Base-by-base conservation (phyloP, 2,888 invertebrate species). In the Polyommatus iphigenia region DNA sequence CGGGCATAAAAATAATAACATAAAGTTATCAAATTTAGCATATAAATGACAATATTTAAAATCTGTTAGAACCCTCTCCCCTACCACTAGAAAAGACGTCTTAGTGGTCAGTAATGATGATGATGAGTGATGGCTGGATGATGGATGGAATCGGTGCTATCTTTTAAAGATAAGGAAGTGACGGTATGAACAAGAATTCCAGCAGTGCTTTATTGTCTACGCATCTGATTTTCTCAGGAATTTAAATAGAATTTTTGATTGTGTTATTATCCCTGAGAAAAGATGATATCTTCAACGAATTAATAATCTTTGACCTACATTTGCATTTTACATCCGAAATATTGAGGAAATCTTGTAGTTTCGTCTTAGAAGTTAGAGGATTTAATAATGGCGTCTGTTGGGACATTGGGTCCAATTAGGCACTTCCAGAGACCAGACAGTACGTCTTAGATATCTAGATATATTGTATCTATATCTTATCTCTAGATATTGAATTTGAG, bases 121-220 rank as follows among this genome's bases (percentile, higher is more conserved):
- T 59, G 10, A 59, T 59, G 8, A 62, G 54, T 18, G 5, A 18
- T 24, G 62, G 20, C 20, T 62, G 62, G 62, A 24, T 62, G 20
- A 24, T 20, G 7, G 59, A 62, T 62, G 20, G 24, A 20, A 24
- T 36, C 7, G 62, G 13, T 62, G 24, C 3, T 59, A 13, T 62
- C 24, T 5, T 20, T 13, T 20, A 24, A 62, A 62, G 62, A 62
- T 62, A 62, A 62, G 62, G 62, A 62, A 62, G 62, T 62, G 20
- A 62, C 62, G 20, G 62, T 59, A 59, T 59, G 59, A 62, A 62
- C 24, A 62, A 62, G 62, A 62, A 62, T 62, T 62, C 24, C 10
- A 62, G 62, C 62, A 13, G 62, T 62, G 62, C 24, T 13, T 62
- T 62, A 59, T 62, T 62, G 24, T 62, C 10, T 20, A 62, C 62